Conservation (phyloP, 1,140 invertebrate species). For the Drosophila watanabei region DNA sequence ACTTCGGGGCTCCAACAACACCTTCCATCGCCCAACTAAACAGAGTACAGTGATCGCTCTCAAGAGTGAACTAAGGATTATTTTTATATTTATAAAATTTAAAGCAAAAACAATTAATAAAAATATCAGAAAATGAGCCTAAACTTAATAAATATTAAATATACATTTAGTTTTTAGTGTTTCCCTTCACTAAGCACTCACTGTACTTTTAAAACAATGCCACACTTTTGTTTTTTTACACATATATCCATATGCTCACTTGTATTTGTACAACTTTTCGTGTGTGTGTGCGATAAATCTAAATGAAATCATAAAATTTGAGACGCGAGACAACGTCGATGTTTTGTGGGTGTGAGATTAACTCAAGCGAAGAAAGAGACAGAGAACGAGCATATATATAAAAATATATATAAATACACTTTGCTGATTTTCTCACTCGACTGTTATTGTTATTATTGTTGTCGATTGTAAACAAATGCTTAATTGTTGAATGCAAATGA, state of each 20-base stretch:
- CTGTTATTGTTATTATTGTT: constrained; percentile 49
- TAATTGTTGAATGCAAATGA: constrained; percentile 79
- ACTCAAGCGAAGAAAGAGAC: constrained; percentile 25
- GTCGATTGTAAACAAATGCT: constrained; percentile 77
- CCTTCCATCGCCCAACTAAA: constrained; percentile 12
- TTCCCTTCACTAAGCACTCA: background rate
- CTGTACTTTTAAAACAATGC: constrained; percentile 31
- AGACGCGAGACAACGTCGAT: constrained; percentile 39
- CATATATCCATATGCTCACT: background rate
- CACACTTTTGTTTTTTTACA: constrained; percentile 39
- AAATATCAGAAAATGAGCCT: too few relatives aligned
- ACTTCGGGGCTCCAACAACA: constrained; percentile 13
- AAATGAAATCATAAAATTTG: constrained; percentile 61
- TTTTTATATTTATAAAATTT: background rate
- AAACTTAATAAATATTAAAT: background rate
- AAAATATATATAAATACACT: background rate
- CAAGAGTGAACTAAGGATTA: background rate
- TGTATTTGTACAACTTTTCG: constrained; percentile 22
- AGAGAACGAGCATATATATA: background rate
- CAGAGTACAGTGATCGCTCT: background rate
- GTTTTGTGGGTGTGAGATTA: constrained; percentile 54
- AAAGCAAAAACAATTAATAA: background rate
- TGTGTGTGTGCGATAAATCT: constrained; percentile 55
- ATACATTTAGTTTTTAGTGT: background rate
- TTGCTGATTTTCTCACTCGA: constrained; percentile 47